Conservation (phyloP, 2,797 vertebrate species). For the Merluccius polli region DNA sequence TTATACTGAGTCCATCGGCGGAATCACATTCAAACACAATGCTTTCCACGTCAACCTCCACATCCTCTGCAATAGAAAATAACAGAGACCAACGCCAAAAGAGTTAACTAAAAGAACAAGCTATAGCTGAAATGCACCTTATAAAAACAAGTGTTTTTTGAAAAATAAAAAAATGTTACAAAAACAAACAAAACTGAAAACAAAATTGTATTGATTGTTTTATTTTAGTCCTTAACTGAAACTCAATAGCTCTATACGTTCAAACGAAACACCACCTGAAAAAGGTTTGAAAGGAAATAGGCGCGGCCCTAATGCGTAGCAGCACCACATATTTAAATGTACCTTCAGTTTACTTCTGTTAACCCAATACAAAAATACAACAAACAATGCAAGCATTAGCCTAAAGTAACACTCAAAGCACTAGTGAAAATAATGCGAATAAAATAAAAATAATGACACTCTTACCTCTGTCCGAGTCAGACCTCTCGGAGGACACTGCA, state of each 20-base stretch:
- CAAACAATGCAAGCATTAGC: neutral
- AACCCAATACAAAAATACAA: neutral
- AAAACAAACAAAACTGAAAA: too few relatives aligned
- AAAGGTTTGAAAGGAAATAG: too few relatives aligned
- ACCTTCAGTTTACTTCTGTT: too few relatives aligned
- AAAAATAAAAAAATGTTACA: too few relatives aligned
- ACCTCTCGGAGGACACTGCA: slow-evolving; percentile 85
- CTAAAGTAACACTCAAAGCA: neutral
- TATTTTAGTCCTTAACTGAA: too few relatives aligned
- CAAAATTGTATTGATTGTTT: too few relatives aligned
- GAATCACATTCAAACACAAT: slow-evolving; percentile 75
- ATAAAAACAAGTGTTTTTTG: neutral
- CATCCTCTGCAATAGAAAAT: slow-evolving; percentile 76
- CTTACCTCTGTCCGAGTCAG: slow-evolving; percentile 86
- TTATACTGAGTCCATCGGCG: slow-evolving; percentile 71
- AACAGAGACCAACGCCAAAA: slow-evolving; percentile 5
- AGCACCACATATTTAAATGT: too few relatives aligned
- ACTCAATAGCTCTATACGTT: too few relatives aligned
- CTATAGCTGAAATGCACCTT: neutral
- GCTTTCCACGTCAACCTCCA: slow-evolving; percentile 87
- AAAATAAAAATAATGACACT: neutral
- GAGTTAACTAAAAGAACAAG: neutral
- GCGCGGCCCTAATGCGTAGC: too few relatives aligned
- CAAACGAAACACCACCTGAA: too few relatives aligned
- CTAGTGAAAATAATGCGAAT: neutral